Evolutionary conservation across 2,113 vertebrate genomes (phyloP).

Genomic region (Epinephelus moara): DNA sequence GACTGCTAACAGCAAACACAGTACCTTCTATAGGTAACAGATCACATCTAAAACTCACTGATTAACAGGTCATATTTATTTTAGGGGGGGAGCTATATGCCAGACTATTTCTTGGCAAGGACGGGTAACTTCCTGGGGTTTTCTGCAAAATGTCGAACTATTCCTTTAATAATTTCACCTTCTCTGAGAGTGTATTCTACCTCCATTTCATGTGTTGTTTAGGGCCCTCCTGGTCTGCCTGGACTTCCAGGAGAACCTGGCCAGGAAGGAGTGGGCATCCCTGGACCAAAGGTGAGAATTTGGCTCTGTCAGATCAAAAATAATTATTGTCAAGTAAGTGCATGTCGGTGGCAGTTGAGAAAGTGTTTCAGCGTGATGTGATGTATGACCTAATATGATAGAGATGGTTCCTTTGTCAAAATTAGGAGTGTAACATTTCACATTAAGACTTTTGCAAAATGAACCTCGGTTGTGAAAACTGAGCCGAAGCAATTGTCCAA

Average conservation of each 20-base stretch:
- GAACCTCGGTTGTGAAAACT: neutral
- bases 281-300: slow-evolving; percentile 89
- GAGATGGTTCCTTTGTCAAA: neutral
- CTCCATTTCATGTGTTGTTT: slow-evolving; percentile 20
- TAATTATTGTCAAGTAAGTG: neutral
- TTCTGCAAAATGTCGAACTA: neutral
- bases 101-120: neutral
- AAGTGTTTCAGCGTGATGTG: neutral
- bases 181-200: neutral
- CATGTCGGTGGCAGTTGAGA: neutral
- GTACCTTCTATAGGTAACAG: too few species aligned
- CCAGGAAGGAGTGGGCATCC: slow-evolving; percentile 87
- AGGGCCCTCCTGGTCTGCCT: slow-evolving; percentile 90
- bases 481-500: neutral
- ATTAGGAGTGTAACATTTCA: neutral
- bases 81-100: too few species aligned
- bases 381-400: neutral
- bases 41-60: neutral
- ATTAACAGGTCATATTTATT: neutral
- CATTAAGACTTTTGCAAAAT: neutral
- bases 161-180: neutral
- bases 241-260: slow-evolving; percentile 90
- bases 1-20: too few species aligned
- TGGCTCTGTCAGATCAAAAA: neutral
- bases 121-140: neutral